Percentiles rank a stretch among this genome's conserved stretches.
phyloP scores from a whole-genome alignment of 2,888 invertebrate genomes.

The Acanthosepion lycidas region DNA sequence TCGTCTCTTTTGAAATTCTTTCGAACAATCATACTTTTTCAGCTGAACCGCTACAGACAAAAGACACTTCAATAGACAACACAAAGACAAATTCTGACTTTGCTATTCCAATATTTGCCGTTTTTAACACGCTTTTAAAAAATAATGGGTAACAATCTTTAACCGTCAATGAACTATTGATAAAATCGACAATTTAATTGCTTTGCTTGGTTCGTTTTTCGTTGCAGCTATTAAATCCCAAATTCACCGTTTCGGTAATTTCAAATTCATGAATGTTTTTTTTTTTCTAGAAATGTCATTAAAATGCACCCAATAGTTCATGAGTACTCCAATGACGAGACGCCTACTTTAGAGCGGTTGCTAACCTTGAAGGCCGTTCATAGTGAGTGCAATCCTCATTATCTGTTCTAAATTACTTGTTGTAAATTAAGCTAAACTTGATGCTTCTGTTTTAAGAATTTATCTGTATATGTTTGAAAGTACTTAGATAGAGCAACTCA shows the following conservation, averaged over 20 bases:
- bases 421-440: background rate
- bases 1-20: slow-evolving; percentile 40
- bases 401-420: background rate
- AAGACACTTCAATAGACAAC: background rate
- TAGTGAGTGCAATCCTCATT: background rate
- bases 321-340: background rate
- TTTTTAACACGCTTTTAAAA: background rate
- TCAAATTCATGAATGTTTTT: background rate
- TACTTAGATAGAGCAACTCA: too few species aligned
- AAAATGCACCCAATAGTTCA: background rate
- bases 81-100: background rate
- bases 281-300: background rate
- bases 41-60: background rate
- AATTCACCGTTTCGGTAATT: background rate
- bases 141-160: background rate
- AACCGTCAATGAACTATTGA: background rate
- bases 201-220: background rate
- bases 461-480: background rate
- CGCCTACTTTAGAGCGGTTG: fast-evolving
- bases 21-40: background rate
- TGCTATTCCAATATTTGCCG: background rate
- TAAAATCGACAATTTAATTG: background rate
- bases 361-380: background rate
- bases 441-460: background rate
- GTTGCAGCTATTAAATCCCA: background rate